A percentile compares a stretch with the other conserved stretches of the same genome.
Evolutionary conservation across 2,888 invertebrate species (phyloP).

Genomic region (Orthosia cruda): DNA sequence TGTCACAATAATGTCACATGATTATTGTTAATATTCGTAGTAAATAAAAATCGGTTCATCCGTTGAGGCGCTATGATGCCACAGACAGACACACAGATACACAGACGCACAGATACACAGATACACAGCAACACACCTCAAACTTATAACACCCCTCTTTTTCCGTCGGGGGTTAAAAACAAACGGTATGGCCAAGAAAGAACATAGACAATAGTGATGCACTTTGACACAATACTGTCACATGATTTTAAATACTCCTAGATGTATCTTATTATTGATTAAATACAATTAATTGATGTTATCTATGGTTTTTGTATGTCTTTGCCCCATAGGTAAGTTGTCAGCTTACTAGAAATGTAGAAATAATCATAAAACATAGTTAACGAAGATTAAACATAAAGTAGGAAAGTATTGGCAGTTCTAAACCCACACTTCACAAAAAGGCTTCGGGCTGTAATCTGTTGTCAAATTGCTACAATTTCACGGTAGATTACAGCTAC

Average conservation of each 20-base stretch:
- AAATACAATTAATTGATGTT: conserved; percentile 1
- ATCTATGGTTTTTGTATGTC: not conserved
- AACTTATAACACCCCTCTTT: no score
- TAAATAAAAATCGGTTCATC: no score
- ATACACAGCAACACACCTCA: no score
- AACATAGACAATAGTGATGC: conserved; percentile 13
- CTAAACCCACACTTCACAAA: not conserved
- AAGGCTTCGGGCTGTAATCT: not conserved
- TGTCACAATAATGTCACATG: no score
- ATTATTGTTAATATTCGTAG: no score
- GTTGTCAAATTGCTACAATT: not conserved
- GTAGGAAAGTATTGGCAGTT: not conserved
- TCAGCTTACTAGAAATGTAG: not conserved
- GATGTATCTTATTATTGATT: not conserved
- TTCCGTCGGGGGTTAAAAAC: no score
- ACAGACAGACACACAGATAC: no score
- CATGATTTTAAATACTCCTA: conserved; percentile 2
- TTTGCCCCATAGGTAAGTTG: not conserved
- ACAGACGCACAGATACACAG: no score
- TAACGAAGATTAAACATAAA: not conserved
- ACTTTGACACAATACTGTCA: not conserved
- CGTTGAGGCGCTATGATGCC: no score
- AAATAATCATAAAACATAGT: no score
- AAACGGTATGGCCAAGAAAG: not conserved
- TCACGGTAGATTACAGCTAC: not conserved